These are phyloP conservation scores for Nothura maculosa DNA, from an alignment of 2,797 vertebrate species.

Conservation along the genomic window DNA sequence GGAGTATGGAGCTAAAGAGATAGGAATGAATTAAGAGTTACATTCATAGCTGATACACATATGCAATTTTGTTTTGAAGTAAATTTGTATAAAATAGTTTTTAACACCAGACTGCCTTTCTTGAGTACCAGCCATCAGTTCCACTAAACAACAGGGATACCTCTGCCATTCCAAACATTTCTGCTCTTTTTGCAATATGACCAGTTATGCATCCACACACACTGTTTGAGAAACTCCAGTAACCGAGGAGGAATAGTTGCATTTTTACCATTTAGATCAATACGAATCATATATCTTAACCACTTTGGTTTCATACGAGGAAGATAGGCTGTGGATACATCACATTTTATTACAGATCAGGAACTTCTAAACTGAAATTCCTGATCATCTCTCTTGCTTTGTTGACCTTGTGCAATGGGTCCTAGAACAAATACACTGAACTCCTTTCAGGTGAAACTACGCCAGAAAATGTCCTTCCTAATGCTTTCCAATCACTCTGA, in stretches of 20 bases:
- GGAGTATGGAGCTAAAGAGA: neutral
- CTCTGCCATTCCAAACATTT: neutral
- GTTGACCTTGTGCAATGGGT: neutral
- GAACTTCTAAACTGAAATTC: neutral
- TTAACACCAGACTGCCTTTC: neutral
- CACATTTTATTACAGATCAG: neutral
- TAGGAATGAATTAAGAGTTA: neutral
- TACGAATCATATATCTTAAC: neutral
- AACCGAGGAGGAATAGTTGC: neutral
- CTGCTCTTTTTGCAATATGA: accelerated
- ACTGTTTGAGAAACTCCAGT: neutral
- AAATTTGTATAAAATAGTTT: neutral
- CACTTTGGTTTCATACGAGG: neutral
- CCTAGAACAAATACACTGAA: neutral
- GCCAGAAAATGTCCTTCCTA: neutral
- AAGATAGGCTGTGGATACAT: neutral
- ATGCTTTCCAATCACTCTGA: neutral
- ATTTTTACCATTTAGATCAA: neutral
- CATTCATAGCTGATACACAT: neutral
- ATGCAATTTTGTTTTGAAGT: accelerated
- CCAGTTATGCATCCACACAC: neutral
- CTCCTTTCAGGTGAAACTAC: neutral
- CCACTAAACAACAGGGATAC: neutral
- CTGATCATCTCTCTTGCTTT: neutral
- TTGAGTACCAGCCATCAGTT: neutral